These are phyloP conservation scores for Petrocephalus microphthalmus DNA, from an alignment of 2,113 vertebrate species.

Conservation along the genomic window DNA sequence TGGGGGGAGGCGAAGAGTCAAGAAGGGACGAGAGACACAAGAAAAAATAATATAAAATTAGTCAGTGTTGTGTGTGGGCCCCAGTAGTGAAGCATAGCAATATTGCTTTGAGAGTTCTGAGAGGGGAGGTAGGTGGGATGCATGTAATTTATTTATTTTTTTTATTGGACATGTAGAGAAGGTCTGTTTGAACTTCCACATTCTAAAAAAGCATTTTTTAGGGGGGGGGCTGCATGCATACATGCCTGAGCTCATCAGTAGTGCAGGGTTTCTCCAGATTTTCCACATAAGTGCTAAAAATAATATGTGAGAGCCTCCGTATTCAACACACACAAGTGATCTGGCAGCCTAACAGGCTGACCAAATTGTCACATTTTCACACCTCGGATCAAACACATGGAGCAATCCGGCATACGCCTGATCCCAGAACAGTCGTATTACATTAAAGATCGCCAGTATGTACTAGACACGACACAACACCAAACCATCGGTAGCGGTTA, in stretches of 20 bases:
- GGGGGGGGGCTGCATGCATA: background rate
- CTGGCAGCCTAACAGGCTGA: background rate
- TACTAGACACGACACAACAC: background rate
- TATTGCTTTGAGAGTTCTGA: background rate
- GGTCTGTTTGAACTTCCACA: background rate
- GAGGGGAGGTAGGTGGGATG: background rate
- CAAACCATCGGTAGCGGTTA: background rate
- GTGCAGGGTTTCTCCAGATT: background rate
- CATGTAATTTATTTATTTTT: background rate
- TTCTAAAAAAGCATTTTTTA: background rate
- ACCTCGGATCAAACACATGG: background rate
- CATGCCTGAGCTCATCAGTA: background rate
- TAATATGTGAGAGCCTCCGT: background rate
- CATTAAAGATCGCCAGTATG: background rate
- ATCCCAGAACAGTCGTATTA: background rate
- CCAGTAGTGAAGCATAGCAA: background rate
- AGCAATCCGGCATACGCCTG: background rate
- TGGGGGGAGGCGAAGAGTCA: background rate
- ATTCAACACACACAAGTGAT: background rate
- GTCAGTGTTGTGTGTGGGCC: constrained; percentile 10
- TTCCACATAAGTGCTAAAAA: background rate
- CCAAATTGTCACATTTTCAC: background rate
- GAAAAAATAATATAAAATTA: background rate
- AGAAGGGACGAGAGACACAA: background rate
- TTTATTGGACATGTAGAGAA: background rate